Base-by-base conservation (phyloP, 2,113 vertebrate species). In the Muscicapa adusta region DNA sequence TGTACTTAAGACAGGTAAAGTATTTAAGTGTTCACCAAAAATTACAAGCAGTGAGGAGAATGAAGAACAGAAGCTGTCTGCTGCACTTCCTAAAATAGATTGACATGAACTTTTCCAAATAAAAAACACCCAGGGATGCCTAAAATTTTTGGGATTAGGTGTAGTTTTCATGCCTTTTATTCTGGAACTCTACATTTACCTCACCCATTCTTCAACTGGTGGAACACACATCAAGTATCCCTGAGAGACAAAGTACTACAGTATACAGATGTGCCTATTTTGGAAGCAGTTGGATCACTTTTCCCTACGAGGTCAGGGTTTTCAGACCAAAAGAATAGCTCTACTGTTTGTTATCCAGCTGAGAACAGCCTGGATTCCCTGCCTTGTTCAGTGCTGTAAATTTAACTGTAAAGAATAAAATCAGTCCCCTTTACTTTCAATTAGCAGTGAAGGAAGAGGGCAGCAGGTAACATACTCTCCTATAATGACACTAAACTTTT, bases 201-300 rank as follows among this genome's bases (percentile, higher is more conserved):
- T 85, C 70, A 81, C 48, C 45, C 24, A 0, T 76, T 61, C 31
- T 92, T 85, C 34, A 53, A 5, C 47, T 79, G 75, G 34, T 80
- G 33, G 18, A 73, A 42, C 9, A 12, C 57, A 76, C 79, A 76
- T 50, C 58, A 76, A 80, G 63, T 33, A 83, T 48, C 14, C 47
- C 71, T 42, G 18, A 76, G 58, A 95, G 60, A 95, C 88, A 94
- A 88, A 93, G 82, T 93, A 73, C 75, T 88, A 70, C 85, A 95
- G 85, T 70, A 88, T 79, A 90, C 90, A 95, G 90, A 96, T 96
- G 94, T 95, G 94, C 71, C 94, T 93, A 76, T 94, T 96, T 96
- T 92, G 83, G 92, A 96, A 96, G 88, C 63, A 85, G 60, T 62
- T 93, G 92, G 91, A 95, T 93, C 92, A 86, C 71, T 96, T 93